Evolutionary conservation across 1,140 invertebrate genomes (phyloP).

Genomic region (Limonius californicus): DNA sequence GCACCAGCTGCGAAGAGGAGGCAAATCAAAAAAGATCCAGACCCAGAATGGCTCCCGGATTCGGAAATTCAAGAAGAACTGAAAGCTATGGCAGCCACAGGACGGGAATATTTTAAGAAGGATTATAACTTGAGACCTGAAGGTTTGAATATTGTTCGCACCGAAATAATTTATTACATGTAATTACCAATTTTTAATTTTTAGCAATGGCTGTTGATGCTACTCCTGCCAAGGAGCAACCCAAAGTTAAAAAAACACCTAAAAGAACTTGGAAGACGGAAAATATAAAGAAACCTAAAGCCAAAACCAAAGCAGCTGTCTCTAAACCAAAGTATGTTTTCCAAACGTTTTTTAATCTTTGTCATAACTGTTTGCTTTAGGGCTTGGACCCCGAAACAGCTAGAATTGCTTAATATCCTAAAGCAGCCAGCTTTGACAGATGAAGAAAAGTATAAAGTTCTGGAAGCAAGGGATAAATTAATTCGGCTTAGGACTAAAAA

Average conservation of each 20-base stretch:
- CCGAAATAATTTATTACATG: too few relatives aligned
- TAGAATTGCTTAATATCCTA: slow-evolving; percentile 37
- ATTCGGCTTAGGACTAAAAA: slow-evolving; percentile 53
- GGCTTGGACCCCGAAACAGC: slow-evolving; percentile 27
- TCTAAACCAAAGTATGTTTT: too few relatives aligned
- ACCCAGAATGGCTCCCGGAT: slow-evolving; percentile 53
- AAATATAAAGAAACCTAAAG: slow-evolving; percentile 18
- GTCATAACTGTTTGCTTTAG: background rate
- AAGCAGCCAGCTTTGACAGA: slow-evolving; percentile 33
- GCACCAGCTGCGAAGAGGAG: slow-evolving; percentile 29
- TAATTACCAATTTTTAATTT: too few relatives aligned
- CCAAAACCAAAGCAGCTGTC: slow-evolving; percentile 3
- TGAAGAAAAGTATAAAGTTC: slow-evolving; percentile 60
- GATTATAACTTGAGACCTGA: slow-evolving; percentile 26
- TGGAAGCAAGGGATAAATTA: slow-evolving; percentile 69
- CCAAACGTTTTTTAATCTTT: too few relatives aligned
- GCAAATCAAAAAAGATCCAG: slow-evolving; percentile 48
- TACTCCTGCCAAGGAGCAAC: too few relatives aligned
- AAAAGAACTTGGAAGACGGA: slow-evolving; percentile 15
- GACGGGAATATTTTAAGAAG: slow-evolving; percentile 24
- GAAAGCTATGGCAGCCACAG: slow-evolving; percentile 48
- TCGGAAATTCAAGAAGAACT: slow-evolving; percentile 53
- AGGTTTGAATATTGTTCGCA: slow-evolving; percentile 4
- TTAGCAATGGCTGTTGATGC: too few relatives aligned
- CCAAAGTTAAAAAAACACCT: slow-evolving; percentile 4